Evolutionary conservation across 2,888 invertebrate genomes (phyloP).

Genomic region (Agrotis segetum): DNA sequence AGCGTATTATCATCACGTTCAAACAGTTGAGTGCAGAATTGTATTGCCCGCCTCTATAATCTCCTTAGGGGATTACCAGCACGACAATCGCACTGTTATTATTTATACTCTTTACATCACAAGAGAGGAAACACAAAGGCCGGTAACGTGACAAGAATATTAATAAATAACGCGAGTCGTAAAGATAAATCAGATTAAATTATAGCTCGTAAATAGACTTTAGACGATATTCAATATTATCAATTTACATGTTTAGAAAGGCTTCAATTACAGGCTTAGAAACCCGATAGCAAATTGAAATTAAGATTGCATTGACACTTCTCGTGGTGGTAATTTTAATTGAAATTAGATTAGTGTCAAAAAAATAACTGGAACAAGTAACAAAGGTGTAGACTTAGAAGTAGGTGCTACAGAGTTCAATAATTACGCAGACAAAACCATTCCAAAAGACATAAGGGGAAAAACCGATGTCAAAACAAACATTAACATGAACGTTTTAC

Average conservation of each 20-base stretch:
- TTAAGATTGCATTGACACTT: slow-evolving; percentile 1
- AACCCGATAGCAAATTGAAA: slow-evolving; percentile 37
- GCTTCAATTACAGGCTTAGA: slow-evolving; percentile 31
- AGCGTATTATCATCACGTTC: slow-evolving; percentile 7
- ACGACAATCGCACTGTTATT: slow-evolving; percentile 19
- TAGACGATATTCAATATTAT: slow-evolving; percentile 41
- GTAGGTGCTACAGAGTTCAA: neutral
- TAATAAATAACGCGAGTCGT: slow-evolving; percentile 28
- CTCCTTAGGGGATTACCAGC: slow-evolving; percentile 24
- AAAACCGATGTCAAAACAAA: too few relatives aligned
- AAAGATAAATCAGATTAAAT: slow-evolving; percentile 58
- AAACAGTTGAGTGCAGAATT: slow-evolving; percentile 7
- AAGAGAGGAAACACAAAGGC: slow-evolving; percentile 45
- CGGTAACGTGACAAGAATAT: slow-evolving; percentile 38
- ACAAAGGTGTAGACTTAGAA: neutral
- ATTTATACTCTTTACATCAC: slow-evolving; percentile 18
- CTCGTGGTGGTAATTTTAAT: neutral
- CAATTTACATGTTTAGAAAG: slow-evolving; percentile 39
- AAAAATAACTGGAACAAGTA: neutral
- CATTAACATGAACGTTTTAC: neutral
- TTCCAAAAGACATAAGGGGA: neutral
- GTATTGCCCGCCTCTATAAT: slow-evolving; percentile 13
- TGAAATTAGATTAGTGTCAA: neutral
- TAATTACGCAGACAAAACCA: neutral
- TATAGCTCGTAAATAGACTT: slow-evolving; percentile 42